A percentile compares a stretch with the other conserved stretches of the same genome.
These are phyloP conservation scores for Tinea pellionella DNA, from an alignment of 2,888 invertebrate genomes.

Conservation along the genomic window DNA sequence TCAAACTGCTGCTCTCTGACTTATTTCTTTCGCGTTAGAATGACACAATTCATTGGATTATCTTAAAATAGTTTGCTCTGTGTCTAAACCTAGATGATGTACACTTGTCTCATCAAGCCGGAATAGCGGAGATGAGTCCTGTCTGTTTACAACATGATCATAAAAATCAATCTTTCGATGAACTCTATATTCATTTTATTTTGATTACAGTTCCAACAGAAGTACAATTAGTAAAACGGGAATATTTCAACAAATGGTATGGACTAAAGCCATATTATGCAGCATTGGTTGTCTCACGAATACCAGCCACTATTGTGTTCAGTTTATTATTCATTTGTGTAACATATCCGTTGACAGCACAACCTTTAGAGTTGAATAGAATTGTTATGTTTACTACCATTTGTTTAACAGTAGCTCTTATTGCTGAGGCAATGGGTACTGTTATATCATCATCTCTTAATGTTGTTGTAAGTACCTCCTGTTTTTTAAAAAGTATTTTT, in stretches of 20 bases:
- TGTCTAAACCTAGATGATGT: too few relatives aligned
- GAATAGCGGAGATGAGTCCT: too few relatives aligned
- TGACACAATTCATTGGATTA: too few relatives aligned
- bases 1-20: too few relatives aligned
- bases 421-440: constrained; percentile 83
- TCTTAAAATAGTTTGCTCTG: too few relatives aligned
- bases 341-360: constrained; percentile 80
- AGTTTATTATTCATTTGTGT: constrained; percentile 75
- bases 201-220: constrained; percentile 78
- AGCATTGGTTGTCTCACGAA: constrained; percentile 77
- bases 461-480: constrained; percentile 78
- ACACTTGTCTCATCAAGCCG: too few relatives aligned
- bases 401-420: constrained; percentile 77
- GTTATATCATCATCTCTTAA: constrained; percentile 79
- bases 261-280: constrained; percentile 82
- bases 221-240: constrained; percentile 80
- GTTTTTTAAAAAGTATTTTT: not conserved
- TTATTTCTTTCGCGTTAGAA: too few relatives aligned
- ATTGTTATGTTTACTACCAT: constrained; percentile 76
- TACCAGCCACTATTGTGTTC: constrained; percentile 78
- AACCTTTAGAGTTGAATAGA: constrained; percentile 78
- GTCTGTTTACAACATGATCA: too few relatives aligned
- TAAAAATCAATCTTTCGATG: too few relatives aligned
- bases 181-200: too few relatives aligned
- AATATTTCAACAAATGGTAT: constrained; percentile 90